Evolutionary conservation across 92 coral and sea anemone genomes (phyloP).

Genomic region (Epizoanthus stellaris): DNA sequence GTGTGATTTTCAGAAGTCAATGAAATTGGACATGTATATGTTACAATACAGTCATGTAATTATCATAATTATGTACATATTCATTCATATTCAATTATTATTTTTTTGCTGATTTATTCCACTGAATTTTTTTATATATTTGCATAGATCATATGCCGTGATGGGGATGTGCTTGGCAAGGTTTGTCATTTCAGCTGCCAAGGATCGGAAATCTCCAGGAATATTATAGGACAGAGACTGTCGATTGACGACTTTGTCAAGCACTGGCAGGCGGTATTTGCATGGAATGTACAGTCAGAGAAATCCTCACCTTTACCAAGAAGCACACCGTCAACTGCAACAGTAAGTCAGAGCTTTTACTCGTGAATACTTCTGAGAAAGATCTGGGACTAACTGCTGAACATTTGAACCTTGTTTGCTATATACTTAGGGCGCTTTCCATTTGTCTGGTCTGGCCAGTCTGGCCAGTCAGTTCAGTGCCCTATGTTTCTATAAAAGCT

Average conservation of each 20-base stretch:
- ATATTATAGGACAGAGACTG: background rate
- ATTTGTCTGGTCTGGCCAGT: too few species aligned
- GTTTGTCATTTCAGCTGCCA: constrained; percentile 4
- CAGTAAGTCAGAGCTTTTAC: background rate
- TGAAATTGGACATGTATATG: too few species aligned
- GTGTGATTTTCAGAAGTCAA: too few species aligned
- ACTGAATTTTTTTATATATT: background rate
- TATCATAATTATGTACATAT: too few species aligned
- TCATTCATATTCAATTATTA: too few species aligned
- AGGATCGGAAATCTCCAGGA: constrained; percentile 4
- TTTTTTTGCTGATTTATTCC: too few species aligned
- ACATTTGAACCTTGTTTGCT: background rate
- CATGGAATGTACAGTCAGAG: background rate
- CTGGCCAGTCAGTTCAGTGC: too few species aligned
- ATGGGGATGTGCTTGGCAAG: constrained; percentile 12
- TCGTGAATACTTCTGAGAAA: background rate
- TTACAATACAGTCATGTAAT: too few species aligned
- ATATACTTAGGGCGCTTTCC: too few species aligned
- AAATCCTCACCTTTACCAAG: background rate
- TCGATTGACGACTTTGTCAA: background rate
- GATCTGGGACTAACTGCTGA: background rate
- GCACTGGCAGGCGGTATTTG: constrained; percentile 7
- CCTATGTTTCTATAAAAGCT: too few species aligned
- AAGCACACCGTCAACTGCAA: background rate
- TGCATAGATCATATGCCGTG: background rate